phyloP scores from a whole-genome alignment of 2,797 vertebrate genomes.

The Knipowitschia caucasica region DNA sequence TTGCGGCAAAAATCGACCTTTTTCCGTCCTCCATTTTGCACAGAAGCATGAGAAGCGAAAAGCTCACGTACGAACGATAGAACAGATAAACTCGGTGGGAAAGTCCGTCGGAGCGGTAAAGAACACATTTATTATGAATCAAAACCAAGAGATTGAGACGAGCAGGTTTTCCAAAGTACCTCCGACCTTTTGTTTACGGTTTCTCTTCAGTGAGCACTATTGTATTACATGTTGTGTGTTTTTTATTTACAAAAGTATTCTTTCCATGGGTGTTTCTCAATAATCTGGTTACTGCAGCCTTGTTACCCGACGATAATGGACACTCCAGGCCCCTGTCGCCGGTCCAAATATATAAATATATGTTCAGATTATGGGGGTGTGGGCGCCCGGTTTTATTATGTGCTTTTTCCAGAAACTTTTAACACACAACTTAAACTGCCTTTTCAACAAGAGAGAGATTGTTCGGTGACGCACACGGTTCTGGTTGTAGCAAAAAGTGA shows the following conservation, averaged over 20 bases:
- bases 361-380: conserved; percentile 38
- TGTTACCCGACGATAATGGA: conserved; percentile 33
- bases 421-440: conserved; percentile 44
- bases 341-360: conserved; percentile 43
- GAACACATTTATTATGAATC: conserved; percentile 11
- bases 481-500: conserved; percentile 22
- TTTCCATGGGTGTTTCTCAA: conserved; percentile 19
- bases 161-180: conserved; percentile 2
- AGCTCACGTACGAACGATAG: conserved; percentile 25
- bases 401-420: conserved; percentile 21
- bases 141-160: conserved; percentile 2
- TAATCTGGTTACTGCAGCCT: conserved; percentile 11
- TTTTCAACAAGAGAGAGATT: conserved; percentile 43
- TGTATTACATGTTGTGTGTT: conserved; percentile 20
- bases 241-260: conserved; percentile 25
- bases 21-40: conserved; percentile 29
- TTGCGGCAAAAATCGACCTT: conserved; percentile 16
- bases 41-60: conserved; percentile 45
- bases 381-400: conserved; percentile 35
- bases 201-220: conserved; percentile 35
- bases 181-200: conserved; percentile 30
- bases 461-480: conserved; percentile 56
- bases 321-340: conserved; percentile 46
- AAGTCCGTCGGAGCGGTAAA: conserved; percentile 1
- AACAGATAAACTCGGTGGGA: conserved; percentile 32